Conservation (phyloP, 1,140 invertebrate genomes). For the Chelonus insularis region DNA sequence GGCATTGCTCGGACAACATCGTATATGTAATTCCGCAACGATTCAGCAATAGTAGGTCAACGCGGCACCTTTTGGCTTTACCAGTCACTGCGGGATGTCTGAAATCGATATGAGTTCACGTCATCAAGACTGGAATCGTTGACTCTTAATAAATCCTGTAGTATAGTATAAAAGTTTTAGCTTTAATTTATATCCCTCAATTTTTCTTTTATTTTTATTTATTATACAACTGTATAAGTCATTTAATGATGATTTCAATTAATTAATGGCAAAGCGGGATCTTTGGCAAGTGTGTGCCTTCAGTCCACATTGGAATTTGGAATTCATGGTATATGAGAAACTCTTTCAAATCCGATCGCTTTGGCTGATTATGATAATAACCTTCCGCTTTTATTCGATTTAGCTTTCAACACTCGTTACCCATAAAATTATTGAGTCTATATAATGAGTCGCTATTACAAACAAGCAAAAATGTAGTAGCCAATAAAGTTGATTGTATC, state of each 20-base stretch:
- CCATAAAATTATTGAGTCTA: no score
- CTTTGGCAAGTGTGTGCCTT: no score
- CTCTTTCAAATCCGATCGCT: no score
- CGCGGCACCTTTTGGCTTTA: neutral
- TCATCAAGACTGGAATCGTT: neutral
- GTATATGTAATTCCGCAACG: neutral
- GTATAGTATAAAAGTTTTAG: neutral
- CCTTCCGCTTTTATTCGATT: no score
- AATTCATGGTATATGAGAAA: no score
- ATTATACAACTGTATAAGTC: neutral
- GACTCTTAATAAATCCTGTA: constrained; percentile 13
- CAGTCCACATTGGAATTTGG: no score
- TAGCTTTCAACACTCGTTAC: no score
- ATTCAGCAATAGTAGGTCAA: constrained; percentile 12
- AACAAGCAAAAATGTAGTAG: no score
- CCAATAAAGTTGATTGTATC: no score
- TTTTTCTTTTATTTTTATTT: no score
- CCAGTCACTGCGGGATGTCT: constrained; percentile 1
- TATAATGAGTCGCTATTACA: no score
- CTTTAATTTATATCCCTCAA: neutral
- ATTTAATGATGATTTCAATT: neutral
- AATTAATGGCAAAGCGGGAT: neutral
- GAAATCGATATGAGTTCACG: constrained; percentile 20
- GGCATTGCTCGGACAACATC: neutral
- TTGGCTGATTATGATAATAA: no score